These are phyloP conservation scores for Eupeodes latifasciatus DNA, from an alignment of 2,888 invertebrate genomes.

Conservation along the genomic window DNA sequence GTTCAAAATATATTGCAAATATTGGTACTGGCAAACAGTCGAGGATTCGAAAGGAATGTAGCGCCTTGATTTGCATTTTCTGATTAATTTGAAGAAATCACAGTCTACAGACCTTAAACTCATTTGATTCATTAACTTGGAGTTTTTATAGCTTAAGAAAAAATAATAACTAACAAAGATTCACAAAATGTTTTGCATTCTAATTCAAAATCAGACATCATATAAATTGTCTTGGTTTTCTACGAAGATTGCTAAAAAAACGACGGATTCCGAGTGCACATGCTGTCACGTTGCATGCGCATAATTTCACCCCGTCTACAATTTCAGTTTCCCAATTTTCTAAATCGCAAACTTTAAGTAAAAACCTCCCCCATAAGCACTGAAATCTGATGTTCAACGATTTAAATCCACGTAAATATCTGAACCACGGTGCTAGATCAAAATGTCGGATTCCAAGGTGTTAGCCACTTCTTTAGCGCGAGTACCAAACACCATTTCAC, in stretches of 20 bases:
- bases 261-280: constrained; percentile 78
- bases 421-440: constrained; percentile 62
- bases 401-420: constrained; percentile 23
- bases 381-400: constrained; percentile 38
- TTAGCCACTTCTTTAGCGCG: constrained; percentile 75
- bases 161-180: too few relatives aligned
- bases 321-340: neutral
- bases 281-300: constrained; percentile 13
- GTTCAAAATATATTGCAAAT: too few relatives aligned
- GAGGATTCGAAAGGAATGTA: too few relatives aligned
- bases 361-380: neutral
- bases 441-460: constrained; percentile 81
- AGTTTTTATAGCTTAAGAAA: too few relatives aligned
- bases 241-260: constrained; percentile 79
- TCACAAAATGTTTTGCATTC: neutral
- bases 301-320: constrained; percentile 36
- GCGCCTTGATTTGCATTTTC: too few relatives aligned
- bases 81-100: too few relatives aligned
- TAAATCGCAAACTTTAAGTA: neutral
- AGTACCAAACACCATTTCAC: constrained; percentile 82
- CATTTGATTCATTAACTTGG: too few relatives aligned
- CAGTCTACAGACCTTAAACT: too few relatives aligned
- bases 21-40: too few relatives aligned
- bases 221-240: constrained; percentile 19
- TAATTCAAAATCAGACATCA: neutral